phyloP scores from a whole-genome alignment of 2,113 vertebrate species.

The Eptesicus fuscus region DNA sequence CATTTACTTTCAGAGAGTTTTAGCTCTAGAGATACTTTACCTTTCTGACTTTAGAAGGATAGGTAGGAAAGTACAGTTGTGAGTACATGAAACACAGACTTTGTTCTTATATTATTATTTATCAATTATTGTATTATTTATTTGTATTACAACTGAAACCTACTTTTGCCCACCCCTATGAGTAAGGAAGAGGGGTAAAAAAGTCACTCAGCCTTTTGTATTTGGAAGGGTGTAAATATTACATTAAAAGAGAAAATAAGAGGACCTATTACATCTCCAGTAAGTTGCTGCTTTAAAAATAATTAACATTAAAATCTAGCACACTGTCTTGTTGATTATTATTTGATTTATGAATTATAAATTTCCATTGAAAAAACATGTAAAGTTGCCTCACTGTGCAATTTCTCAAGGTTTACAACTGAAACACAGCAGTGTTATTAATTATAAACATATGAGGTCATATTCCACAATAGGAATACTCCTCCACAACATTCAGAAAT shows the following conservation, averaged over 20 bases:
- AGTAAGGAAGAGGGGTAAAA: neutral
- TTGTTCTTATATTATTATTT: neutral
- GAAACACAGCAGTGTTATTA: conserved; percentile 39
- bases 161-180: neutral
- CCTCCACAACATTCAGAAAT: neutral
- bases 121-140: neutral
- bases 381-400: neutral
- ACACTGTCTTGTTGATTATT: conserved; percentile 44
- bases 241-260: conserved; percentile 33
- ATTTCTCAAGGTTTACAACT: conserved; percentile 5
- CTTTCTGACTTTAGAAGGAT: neutral
- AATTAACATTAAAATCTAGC: conserved; percentile 32
- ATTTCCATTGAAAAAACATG: conserved; percentile 48
- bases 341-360: conserved; percentile 56
- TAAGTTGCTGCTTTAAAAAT: conserved; percentile 50
- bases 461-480: neutral
- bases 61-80: neutral
- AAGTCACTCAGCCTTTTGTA: neutral
- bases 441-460: conserved; percentile 38
- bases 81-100: neutral
- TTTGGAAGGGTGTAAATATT: neutral
- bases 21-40: neutral
- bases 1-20: neutral
- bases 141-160: neutral
- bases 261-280: neutral